Evolutionary conservation across 2,797 vertebrate genomes (phyloP), one percentile per base, ranked within the genome.

Genomic region (Apodemus agrarius): DNA sequence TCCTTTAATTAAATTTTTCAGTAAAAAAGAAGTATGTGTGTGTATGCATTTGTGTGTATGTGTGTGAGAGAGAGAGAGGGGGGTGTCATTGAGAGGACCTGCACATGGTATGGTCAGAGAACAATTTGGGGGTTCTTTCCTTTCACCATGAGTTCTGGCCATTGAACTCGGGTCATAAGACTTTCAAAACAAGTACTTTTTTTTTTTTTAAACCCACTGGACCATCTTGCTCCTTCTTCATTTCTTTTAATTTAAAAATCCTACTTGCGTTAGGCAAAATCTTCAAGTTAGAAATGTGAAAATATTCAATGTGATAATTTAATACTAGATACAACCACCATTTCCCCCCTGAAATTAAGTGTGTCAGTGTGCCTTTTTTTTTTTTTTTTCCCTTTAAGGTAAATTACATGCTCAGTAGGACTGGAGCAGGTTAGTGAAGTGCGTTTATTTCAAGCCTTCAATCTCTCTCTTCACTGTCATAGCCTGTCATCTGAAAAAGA

Each of bases 161-260:
- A 84, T 17, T 72, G 34, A 29, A 74, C 16, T 57, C 24, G 40
- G 34, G 22, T 49, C 34, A 17, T 54, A n/a, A 54, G 22, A 34
- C 21, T 52, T 26, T 3, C 8, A 69, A 9, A 87, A 19, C 6
- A 54, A 72, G 22, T 22, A 37, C 46, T 67, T 40, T 22, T 76
- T 72, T 7, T 26, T n/a, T n/a, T n/a, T n/a, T n/a, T n/a, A n/a
- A n/a, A 52, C 12, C 1, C 12, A 69, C 7, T 37, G 46, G 65
- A 54, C 49, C 4, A 11, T 72, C 65, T 54, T 52, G 4, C 21
- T 69, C 9, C 3, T 14, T 72, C n/a, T 24, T 94, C 3, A 78
- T 93, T 95, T 83, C 83, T 16, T 94, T 84, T 3, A 92, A 95
- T 52, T 90, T 82, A 81, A 92, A 94, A 80, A 65, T 1, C 3